Base-by-base conservation (phyloP, 2,888 invertebrate genomes). In the Chaitophorus viminalis region DNA sequence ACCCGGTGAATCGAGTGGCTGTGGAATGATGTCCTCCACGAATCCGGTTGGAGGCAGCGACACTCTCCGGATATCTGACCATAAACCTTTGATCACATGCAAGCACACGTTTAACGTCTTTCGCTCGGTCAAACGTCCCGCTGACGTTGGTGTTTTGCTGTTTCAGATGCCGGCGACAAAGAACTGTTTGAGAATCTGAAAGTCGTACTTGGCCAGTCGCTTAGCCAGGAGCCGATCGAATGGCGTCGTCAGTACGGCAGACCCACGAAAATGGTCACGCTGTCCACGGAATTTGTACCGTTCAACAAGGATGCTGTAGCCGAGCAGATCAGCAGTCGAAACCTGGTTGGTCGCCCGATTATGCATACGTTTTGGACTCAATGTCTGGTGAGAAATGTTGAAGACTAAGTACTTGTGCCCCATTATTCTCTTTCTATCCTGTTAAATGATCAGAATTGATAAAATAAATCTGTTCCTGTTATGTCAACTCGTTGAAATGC, bases 321-420 rank as follows among this genome's bases (percentile, higher is more conserved):
- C 77, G 94, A 94, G 89, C 95, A 94, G 81, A 89, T 89, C 54
- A 94, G 94, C 88, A 94, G 95, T 91, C 94, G 95, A 92, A 95
- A 95, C 91, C 93, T 98, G 78, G 93, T 98, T 89, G 95, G 96
- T 90, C 95, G 96, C 90, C 97, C 98, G 21, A 95, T 98, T 91
- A 94, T 99, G 91, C 98, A 99, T 91, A 96, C 97, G 89, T 99
- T 95, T 92, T 98, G 98, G 95, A 98, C 96, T 36, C 98, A 98
- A 91, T 98, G 98, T 93, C 94, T 94, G 91, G 98, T 98, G 93
- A 93, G 94, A 93, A 72, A 33, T 46, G 29, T 82, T 9, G 4
- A 18, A 3, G 46, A 36, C 46, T 46, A 14, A 14, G 46, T 46
- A 46, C 46, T 14, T 14, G 46, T 46, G 14, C 14, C 46, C 46